Percentiles rank a stretch among this genome's conserved stretches.
Conservation (phyloP, 2,888 invertebrate genomes). For the Drosophila atroscutellata region DNA sequence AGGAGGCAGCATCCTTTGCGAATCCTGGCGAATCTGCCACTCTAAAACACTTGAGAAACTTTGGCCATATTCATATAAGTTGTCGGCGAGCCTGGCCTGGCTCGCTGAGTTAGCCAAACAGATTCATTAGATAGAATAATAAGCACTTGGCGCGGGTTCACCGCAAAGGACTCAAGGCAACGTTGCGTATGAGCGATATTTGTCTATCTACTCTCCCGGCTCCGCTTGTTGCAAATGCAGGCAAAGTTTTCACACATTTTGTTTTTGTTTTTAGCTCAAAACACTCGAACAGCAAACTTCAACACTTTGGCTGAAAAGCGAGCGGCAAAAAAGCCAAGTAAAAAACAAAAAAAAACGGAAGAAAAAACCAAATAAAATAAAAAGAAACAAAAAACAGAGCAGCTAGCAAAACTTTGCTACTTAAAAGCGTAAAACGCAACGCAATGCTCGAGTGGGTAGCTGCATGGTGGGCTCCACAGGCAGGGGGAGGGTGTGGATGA, state of each 20-base stretch:
- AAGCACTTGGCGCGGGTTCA: constrained; percentile 49
- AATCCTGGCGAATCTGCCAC: constrained; percentile 28
- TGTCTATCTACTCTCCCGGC: constrained; percentile 1
- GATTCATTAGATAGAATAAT: constrained; percentile 81
- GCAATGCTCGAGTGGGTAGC: constrained; percentile 70
- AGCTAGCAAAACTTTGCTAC: constrained; percentile 75
- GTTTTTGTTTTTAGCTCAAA: constrained; percentile 24
- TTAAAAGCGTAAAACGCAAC: constrained; percentile 81
- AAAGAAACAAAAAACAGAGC: constrained; percentile 24
- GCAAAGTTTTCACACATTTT: constrained; percentile 59
- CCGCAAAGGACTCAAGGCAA: constrained; percentile 31
- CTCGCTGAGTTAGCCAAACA: constrained; percentile 55
- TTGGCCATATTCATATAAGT: constrained; percentile 64
- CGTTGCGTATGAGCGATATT: constrained; percentile 71
- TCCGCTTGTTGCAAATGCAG: constrained; percentile 56
- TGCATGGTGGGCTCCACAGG: neutral
- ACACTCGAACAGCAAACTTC: constrained; percentile 80
- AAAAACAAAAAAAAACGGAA: constrained; percentile 20
- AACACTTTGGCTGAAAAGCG: constrained; percentile 76
- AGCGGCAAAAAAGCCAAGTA: constrained; percentile 35
- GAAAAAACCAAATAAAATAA: constrained; percentile 23
- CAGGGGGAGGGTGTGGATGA: neutral
- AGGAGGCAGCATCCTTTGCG: constrained; percentile 5
- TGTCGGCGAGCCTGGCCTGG: constrained; percentile 11
- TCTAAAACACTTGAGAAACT: constrained; percentile 74